Percentiles rank a stretch among this genome's conserved stretches.
phyloP scores from a whole-genome alignment of 1,140 invertebrate species.

The Scaptomyza hsui region DNA sequence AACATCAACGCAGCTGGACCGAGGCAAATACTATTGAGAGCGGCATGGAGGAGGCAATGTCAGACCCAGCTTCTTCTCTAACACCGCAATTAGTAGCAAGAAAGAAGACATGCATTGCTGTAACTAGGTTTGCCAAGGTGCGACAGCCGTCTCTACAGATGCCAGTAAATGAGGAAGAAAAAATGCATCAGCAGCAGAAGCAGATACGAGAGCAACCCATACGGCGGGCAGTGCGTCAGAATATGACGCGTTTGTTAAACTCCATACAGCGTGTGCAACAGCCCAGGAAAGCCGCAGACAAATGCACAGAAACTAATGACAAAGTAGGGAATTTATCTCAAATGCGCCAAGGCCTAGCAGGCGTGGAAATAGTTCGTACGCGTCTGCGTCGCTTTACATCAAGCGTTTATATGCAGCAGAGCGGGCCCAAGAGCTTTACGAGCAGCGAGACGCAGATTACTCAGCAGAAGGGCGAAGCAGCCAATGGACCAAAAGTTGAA shows the following conservation, averaged over 20 bases:
- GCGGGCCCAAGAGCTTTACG: conserved; percentile 66
- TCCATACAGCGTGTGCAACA: conserved; percentile 66
- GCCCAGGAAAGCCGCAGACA: conserved; percentile 2
- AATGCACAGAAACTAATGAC: conserved; percentile 9
- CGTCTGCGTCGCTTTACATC: conserved; percentile 53
- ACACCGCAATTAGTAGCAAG: not conserved
- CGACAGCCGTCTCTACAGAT: conserved; percentile 59
- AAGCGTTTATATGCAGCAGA: conserved; percentile 62
- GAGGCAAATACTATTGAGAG: conserved; percentile 70
- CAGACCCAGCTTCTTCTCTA: conserved; percentile 18
- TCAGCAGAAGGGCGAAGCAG: not conserved
- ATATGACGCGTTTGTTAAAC: conserved; percentile 61
- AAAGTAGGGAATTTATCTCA: not conserved
- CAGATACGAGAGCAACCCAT: conserved; percentile 9
- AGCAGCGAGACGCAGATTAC: not conserved
- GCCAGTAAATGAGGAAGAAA: conserved; percentile 9
- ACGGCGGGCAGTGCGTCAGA: conserved; percentile 48
- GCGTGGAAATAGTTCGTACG: conserved; percentile 26
- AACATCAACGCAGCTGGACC: conserved; percentile 12
- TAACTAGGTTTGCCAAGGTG: conserved; percentile 69
- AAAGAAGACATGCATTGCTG: conserved; percentile 64
- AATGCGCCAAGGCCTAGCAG: no score
- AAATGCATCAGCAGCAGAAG: not conserved
- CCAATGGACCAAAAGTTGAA: not conserved
- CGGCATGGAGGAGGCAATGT: conserved; percentile 53